Evolutionary conservation across 2,797 vertebrate genomes (phyloP), one percentile per base, ranked within the genome.

Genomic region (Sus cebifrons): DNA sequence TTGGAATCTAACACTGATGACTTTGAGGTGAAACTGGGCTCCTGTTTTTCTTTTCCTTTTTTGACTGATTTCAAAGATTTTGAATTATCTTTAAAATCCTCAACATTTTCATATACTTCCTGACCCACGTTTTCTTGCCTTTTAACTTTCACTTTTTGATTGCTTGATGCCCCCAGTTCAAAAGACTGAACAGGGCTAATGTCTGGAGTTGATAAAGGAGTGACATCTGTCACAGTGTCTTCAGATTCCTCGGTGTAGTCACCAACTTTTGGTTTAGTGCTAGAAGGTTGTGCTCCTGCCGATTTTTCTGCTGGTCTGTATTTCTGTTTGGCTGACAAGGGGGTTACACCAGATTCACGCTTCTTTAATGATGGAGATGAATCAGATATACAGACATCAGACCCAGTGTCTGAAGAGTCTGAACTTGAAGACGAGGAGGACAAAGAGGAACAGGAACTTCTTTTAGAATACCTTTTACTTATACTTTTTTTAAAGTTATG

Each of bases 181-280:
- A 99, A 97, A 2, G 99, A 99, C 96, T 99, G 99, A 65, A 98
- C 97, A 54, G 99, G 99, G 97, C 99, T 99, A 92, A 98, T 98
- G 90, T 99, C 99, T 62, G 99, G 99, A 83, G 99, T 99, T 27
- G 99, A 99, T 18, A 99, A 98, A 81, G 99, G 99, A 73, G 99
- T 99, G 75, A 99, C 99, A 0, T 99, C 99, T 20, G 99, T 99
- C 95, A 99, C 99, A 0, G 99, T 99, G 87, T 99, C 99, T 94
- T 99, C 99, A 3, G 99, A 99, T 68, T 99, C 99, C 40, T 98
- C 98, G 14, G 89, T 49, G 32, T 82, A 96, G 90, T 98, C 97
- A 91, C 92, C 78, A 2, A 93, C 87, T 83, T 96, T 96, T 54
- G 97, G 77, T 44, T 98, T 98, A 54, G 32, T 25, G 54, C 67